Base-by-base conservation (phyloP, 2,113 vertebrate species). In the Malurus alboscapulatus region DNA sequence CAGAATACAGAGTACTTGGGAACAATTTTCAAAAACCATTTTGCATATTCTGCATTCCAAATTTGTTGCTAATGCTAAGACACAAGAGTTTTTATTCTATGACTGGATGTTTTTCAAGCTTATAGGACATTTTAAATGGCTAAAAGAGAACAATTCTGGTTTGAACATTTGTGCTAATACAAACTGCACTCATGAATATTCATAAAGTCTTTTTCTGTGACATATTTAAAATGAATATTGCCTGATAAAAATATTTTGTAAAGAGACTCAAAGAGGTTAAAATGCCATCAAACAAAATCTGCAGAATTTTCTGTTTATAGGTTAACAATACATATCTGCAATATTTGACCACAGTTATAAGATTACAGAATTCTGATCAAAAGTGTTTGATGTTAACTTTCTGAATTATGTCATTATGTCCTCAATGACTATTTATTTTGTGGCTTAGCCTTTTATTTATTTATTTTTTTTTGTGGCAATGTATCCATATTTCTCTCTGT, bases 61-160 rank as follows among this genome's bases (percentile, higher is more conserved):
- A 96, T 89, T 84, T 6, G 2, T 82, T 91, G 53, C 54, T 81
- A 84, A 59, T 50, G 12, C 42, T 92, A 80, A 90, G 68, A 90
- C 50, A 82, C 45, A 61, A 68, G 36, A 77, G 10, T 61, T 90
- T 96, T 87, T 90, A 85, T 83, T 91, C 78, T 38, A 62, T 65
- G 20, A 16, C 25, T 88, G 88, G 76, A 91, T 65, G 58, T 65
- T 95, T 95, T 96, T 91, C 94, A 89, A 85, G 89, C 36, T 72
- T 57, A 61, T 53, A 68, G 87, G 51, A 87, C 48, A 81, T 88
- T 84, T 78, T 53, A 76, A 90, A 74, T 79, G 29, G n/a, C 26
- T 38, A 78, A 71, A 67, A 89, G 67, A 74, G 66, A 84, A 59
- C 54, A 84, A 73, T 66, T 92, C 8, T 84, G 10, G 19, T 92